Conservation (phyloP, 2,888 invertebrate genomes). For the Volucella inanis region DNA sequence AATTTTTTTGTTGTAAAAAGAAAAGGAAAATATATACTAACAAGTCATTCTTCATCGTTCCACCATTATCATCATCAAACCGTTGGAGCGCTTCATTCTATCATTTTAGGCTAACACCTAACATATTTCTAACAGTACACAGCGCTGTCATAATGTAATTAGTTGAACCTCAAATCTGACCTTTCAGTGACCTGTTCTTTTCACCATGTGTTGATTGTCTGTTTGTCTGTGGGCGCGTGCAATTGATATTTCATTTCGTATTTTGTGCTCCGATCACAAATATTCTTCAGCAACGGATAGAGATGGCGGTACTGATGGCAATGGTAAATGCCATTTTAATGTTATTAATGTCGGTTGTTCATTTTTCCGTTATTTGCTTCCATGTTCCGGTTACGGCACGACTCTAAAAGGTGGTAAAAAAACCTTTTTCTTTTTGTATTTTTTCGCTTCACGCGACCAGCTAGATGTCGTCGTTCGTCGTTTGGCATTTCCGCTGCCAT, state of each 20-base stretch:
- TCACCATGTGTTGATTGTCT: slow-evolving; percentile 11
- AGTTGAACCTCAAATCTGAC: slow-evolving; percentile 70
- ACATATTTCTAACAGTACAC: slow-evolving; percentile 54
- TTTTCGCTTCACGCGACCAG: slow-evolving; percentile 25
- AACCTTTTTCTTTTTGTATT: slow-evolving; percentile 40
- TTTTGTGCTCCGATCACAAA: slow-evolving; percentile 64
- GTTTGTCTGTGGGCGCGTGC: slow-evolving; percentile 34
- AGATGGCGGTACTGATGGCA: background rate
- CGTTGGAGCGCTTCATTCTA: slow-evolving; percentile 48
- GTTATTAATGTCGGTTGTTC: slow-evolving; percentile 61
- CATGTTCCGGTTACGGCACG: slow-evolving; percentile 68
- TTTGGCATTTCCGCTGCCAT: slow-evolving; percentile 37
- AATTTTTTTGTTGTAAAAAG: slow-evolving; percentile 27
- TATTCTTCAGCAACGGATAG: slow-evolving; percentile 33
- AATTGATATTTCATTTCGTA: slow-evolving; percentile 68
- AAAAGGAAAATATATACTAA: slow-evolving; percentile 46
- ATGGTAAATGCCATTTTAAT: slow-evolving; percentile 57
- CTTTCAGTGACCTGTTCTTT: slow-evolving; percentile 45
- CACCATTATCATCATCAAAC: slow-evolving; percentile 29
- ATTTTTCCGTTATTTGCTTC: slow-evolving; percentile 53
- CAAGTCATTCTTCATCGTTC: slow-evolving; percentile 26
- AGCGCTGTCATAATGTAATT: slow-evolving; percentile 62
- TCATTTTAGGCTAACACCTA: slow-evolving; percentile 35
- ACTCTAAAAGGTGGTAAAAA: slow-evolving; percentile 35
- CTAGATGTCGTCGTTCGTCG: slow-evolving; percentile 3